Evolutionary conservation across 2,797 vertebrate species (phyloP).

Genomic region (Sebastes cheni): DNA sequence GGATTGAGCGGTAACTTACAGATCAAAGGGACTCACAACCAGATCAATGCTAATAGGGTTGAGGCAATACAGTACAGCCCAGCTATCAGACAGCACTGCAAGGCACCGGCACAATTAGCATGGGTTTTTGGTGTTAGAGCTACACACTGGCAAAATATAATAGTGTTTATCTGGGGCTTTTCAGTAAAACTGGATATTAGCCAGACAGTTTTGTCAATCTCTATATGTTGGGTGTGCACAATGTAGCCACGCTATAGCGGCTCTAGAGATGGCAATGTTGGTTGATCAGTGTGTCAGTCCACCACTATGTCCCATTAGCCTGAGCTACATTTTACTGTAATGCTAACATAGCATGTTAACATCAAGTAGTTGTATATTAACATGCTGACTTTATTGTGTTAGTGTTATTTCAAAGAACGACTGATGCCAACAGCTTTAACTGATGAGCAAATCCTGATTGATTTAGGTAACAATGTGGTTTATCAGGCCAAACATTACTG

Average conservation of each 20-base stretch:
- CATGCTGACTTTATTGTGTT: background rate
- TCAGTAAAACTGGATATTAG: background rate
- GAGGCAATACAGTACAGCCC: background rate
- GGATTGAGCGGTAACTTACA: slow-evolving; percentile 31
- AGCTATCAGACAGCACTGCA: background rate
- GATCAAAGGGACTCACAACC: slow-evolving; percentile 31
- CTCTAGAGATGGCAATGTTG: background rate
- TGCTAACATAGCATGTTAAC: background rate
- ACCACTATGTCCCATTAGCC: background rate
- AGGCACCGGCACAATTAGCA: background rate
- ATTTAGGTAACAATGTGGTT: background rate
- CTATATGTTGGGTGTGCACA: background rate
- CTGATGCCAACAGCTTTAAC: background rate
- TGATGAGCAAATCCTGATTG: background rate
- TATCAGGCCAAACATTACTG: background rate
- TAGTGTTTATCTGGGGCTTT: background rate
- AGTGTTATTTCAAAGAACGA: background rate
- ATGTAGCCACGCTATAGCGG: background rate
- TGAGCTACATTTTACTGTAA: background rate
- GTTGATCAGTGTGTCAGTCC: background rate
- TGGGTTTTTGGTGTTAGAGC: background rate
- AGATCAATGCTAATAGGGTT: slow-evolving; percentile 25
- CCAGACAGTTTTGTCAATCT: background rate
- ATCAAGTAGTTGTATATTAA: background rate
- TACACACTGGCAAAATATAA: background rate